Conservation (phyloP, 2,797 vertebrate species). For the Gallinago solitaria region DNA sequence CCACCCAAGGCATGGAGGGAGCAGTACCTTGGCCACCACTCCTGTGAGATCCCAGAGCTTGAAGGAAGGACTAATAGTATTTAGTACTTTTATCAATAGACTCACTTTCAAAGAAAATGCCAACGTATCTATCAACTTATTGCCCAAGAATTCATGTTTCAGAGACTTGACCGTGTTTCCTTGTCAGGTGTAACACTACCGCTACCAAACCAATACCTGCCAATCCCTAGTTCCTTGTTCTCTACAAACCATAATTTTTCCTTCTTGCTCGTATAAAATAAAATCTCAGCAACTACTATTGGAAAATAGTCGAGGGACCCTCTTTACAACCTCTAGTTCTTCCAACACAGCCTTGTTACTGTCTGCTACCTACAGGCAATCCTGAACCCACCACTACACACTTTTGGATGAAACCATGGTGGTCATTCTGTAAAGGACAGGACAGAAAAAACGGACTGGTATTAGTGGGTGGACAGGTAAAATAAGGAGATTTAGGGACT, state of each 20-base stretch:
- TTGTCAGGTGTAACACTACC: not conserved
- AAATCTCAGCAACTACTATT: not conserved
- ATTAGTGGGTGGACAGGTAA: not conserved
- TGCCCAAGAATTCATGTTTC: not conserved
- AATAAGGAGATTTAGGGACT: not conserved
- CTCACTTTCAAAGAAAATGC: not conserved
- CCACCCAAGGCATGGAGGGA: not conserved
- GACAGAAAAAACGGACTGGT: not conserved
- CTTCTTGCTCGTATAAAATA: not conserved
- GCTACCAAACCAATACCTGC: not conserved
- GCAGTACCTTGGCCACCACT: not conserved
- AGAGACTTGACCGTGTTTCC: not conserved
- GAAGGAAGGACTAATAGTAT: not conserved
- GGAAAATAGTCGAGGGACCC: not conserved
- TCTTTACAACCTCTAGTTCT: not conserved
- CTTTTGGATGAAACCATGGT: not conserved
- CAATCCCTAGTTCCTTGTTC: not conserved
- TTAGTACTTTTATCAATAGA: not conserved
- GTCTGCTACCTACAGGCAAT: not conserved
- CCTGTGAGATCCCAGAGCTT: not conserved
- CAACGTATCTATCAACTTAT: not conserved
- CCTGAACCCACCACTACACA: not conserved
- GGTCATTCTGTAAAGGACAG: not conserved
- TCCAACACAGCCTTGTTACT: not conserved
- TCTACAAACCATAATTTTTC: not conserved